Evolutionary conservation across 2,113 vertebrate genomes (phyloP).

Genomic region (Corvus moneduloides): DNA sequence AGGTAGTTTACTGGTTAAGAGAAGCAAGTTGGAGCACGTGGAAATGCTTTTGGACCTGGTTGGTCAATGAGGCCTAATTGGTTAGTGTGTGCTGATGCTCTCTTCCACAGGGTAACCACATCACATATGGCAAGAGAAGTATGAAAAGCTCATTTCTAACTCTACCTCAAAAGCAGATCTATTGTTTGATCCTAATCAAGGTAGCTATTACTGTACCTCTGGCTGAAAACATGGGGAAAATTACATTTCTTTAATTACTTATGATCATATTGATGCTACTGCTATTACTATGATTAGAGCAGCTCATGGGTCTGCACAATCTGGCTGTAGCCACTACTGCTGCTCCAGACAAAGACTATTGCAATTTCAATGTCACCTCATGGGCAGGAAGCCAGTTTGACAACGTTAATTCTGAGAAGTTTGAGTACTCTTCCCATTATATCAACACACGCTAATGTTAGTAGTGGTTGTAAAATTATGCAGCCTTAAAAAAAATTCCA

Average conservation of each 20-base stretch:
- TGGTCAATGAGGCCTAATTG: background rate
- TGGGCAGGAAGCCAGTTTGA: background rate
- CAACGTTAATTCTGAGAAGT: background rate
- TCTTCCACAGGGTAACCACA: background rate
- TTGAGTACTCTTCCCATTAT: background rate
- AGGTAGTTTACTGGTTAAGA: background rate
- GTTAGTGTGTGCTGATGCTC: background rate
- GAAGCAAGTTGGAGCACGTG: rapidly evolving
- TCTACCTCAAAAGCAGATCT: background rate
- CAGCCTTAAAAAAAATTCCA: background rate
- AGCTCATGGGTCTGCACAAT: background rate
- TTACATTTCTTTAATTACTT: background rate
- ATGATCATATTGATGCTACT: background rate
- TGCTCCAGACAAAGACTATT: background rate
- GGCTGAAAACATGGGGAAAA: background rate
- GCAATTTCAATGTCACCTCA: background rate
- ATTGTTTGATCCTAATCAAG: background rate
- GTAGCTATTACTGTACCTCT: background rate
- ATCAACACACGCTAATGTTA: background rate
- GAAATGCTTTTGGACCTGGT: background rate
- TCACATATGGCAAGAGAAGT: background rate
- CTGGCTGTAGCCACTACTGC: background rate
- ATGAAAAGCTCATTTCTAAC: background rate
- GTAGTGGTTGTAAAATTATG: conserved; percentile 25
- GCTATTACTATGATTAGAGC: background rate